Evolutionary conservation across 2,797 vertebrate genomes (phyloP), one percentile per base, ranked within the genome.

Genomic region (Enteromius radiatus): DNA sequence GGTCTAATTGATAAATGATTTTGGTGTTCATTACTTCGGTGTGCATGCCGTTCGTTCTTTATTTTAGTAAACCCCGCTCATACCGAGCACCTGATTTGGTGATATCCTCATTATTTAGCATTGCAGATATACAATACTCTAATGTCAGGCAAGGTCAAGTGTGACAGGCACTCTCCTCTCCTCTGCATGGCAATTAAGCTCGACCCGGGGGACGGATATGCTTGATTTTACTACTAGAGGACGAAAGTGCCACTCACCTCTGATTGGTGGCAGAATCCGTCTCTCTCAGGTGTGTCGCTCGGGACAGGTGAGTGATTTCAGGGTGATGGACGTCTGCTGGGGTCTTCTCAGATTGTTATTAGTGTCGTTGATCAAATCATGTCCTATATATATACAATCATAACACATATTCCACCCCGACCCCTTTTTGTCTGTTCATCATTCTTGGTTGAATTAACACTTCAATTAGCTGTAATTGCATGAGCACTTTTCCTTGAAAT

Each of bases 391-490:
- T 26, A 76, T 12, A 43, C 74, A 56, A 36, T 54, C 71, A 36
- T 56, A 54, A 52, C 45, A 73, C 45, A 73, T 14, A n/a, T 74
- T 52, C 5, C 70, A 73, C 45, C 28, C 10, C 2, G 9, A 49
- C 26, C 5, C 43, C 43, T 67, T 52, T 23, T 70, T 89, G 88
- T 91, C 91, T 92, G 90, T 92, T 91, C 87, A 87, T 84, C 85
- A 90, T 91, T 89, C 87, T 89, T 93, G 92, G 93, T 93, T 94
- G 92, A 94, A 95, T 95, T 94, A 94, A 92, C 91, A 92, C 92
- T 92, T 93, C 91, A 94, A 92, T 94, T 94, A 94, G 92, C 89
- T 88, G 88, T 94, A 93, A 95, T 94, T 94, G 92, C 92, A 93
- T 92, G 92, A 93, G 93, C 90, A 91, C 89, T 14, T 92, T 90